phyloP scores from a whole-genome alignment of 2,113 vertebrate species.

The Otis tarda region DNA sequence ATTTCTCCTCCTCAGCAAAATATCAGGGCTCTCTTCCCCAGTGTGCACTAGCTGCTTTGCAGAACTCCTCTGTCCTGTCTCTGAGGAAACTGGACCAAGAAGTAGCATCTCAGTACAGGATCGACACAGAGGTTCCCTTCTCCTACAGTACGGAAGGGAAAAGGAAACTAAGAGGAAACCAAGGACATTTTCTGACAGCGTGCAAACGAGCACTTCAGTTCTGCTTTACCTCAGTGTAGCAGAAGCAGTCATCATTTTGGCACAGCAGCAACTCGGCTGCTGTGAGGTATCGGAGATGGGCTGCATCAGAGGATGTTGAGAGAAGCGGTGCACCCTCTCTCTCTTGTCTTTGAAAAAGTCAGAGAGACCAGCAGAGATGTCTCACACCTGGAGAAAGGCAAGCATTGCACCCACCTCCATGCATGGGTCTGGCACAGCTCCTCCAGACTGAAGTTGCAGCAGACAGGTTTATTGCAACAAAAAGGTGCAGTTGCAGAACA shows the following conservation, averaged over 20 bases:
- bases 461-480: too few relatives aligned
- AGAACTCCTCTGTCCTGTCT: neutral
- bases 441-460: too few relatives aligned
- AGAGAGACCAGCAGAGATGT: neutral
- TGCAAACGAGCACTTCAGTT: neutral
- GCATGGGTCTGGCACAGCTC: too few relatives aligned
- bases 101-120: fast-evolving
- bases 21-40: neutral
- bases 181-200: neutral
- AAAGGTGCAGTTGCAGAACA: too few relatives aligned
- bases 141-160: neutral
- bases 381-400: neutral
- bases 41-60: neutral
- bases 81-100: neutral
- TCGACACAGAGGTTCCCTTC: neutral
- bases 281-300: neutral
- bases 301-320: neutral
- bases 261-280: neutral
- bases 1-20: neutral
- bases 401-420: neutral
- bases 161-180: neutral
- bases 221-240: neutral
- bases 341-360: neutral
- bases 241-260: neutral
- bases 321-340: neutral